A percentile compares a stretch with the other conserved stretches of the same genome.
These are phyloP conservation scores for Diachrysia chrysitis DNA, from an alignment of 2,888 invertebrate species.

Conservation along the genomic window DNA sequence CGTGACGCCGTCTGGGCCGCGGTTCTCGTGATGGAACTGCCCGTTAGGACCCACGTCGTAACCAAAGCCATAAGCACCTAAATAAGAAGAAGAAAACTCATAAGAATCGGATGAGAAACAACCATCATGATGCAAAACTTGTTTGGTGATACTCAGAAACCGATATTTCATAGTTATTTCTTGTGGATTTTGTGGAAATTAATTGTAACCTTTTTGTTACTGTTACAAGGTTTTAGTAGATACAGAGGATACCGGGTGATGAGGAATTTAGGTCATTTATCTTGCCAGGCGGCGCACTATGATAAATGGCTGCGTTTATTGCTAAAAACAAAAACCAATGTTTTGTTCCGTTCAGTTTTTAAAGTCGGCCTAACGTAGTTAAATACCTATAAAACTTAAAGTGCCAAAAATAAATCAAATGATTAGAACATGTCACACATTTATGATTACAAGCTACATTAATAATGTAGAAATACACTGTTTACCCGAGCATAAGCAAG, in stretches of 20 bases:
- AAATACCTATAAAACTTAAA: not conserved
- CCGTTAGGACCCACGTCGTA: conserved; percentile 93
- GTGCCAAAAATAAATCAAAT: not conserved
- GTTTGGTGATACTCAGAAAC: conserved; percentile 24
- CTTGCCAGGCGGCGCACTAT: conserved; percentile 38
- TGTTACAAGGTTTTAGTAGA: conserved; percentile 26
- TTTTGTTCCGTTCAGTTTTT: conserved; percentile 12
- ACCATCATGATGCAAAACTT: conserved; percentile 34
- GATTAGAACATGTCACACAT: no score
- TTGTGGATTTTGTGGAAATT: conserved; percentile 23
- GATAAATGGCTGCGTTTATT: conserved; percentile 43
- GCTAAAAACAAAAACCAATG: conserved; percentile 29
- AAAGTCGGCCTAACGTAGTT: not conserved
- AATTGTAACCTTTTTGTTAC: conserved; percentile 27
- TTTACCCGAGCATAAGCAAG: no score
- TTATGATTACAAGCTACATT: no score
- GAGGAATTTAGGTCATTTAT: conserved; percentile 48
- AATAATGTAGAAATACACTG: no score
- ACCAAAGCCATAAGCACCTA: conserved; percentile 93
- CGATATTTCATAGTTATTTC: conserved; percentile 31
- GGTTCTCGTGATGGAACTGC: conserved; percentile 94
- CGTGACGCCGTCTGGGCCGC: conserved; percentile 93
- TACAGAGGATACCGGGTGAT: conserved; percentile 18
- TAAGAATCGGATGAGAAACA: conserved; percentile 23
- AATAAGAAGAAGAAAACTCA: conserved; percentile 50